Evolutionary conservation across 2,888 invertebrate species (phyloP), one percentile per base, ranked within the genome.

Genomic region (Lysandra bellargus): DNA sequence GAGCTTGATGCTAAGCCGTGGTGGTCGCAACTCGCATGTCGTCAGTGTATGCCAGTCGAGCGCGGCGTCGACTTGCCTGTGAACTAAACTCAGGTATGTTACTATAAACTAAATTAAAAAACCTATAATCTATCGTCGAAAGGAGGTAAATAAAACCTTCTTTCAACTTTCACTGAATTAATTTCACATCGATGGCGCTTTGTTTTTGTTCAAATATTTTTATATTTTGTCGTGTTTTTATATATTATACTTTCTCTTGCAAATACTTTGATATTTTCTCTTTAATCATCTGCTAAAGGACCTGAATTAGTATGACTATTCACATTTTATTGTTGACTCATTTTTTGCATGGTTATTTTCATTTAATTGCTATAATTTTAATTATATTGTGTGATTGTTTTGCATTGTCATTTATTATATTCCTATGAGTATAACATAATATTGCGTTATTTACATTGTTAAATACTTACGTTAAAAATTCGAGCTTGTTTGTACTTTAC

Each of bases 41-140:
- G 86, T 84, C 92, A 92, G 92, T 92, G 91, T 89, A 89, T 90
- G 86, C 88, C 90, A 89, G 88, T 87, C 84, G 86, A 85, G 85
- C 87, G 83, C 86, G 86, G 86, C 87, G 87, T 83, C 83, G 84
- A 87, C 84, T 85, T 88, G 86, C 87, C 88, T 89, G 87, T 87
- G 86, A 64, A 64, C 61, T 64, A 69, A 69, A 17, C 33, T 33
- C 69, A 33, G 69, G 69, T 69, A 69, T 69, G 69, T 37, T 1
- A 69, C 17, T 5, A 4, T 9, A 33, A 14, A 37, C 33, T 69
- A 69, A 37, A 69, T 30, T 69, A 5, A 5, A 69, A 69, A 40
- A 23, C 37, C 14, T 30, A 30, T 30, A 69, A 33, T 14, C 33
- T 6, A 37, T 12, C 14, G 14, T 14, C 14, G 5, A 6, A 17